These are phyloP conservation scores for Pterocles burchelli DNA, from an alignment of 2,113 vertebrate genomes.

Conservation along the genomic window DNA sequence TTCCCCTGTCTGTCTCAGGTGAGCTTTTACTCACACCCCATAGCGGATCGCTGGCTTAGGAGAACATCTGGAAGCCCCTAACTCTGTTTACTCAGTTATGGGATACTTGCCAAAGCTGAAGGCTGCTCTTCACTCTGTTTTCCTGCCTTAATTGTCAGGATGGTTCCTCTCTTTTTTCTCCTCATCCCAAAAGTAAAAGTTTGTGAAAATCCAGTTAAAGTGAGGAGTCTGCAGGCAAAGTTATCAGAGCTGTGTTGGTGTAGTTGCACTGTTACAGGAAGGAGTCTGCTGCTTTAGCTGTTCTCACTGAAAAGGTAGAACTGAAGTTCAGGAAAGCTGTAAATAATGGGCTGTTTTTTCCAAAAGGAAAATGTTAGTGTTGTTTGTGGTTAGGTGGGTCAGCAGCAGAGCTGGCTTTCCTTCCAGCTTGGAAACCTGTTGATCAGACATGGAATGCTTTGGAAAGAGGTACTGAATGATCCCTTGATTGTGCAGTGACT, in stretches of 20 bases:
- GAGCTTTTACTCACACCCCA: background rate
- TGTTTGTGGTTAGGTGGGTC: background rate
- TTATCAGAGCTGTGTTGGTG: background rate
- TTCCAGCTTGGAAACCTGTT: background rate
- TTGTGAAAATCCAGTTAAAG: background rate
- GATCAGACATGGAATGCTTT: background rate
- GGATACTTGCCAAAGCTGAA: background rate
- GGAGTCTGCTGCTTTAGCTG: background rate
- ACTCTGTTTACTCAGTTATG: background rate
- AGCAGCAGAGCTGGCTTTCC: background rate
- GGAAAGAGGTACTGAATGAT: background rate
- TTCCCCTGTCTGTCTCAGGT: background rate
- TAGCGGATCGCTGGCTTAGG: background rate
- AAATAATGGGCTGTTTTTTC: background rate
- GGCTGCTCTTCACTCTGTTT: background rate
- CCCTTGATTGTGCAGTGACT: background rate
- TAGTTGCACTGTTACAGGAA: background rate
- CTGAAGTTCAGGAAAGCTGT: background rate
- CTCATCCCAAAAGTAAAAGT: background rate
- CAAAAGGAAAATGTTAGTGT: background rate
- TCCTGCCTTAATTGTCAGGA: background rate
- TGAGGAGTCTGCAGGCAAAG: background rate
- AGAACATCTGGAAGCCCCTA: background rate
- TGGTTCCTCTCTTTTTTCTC: background rate
- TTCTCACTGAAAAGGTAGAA: background rate